These are phyloP conservation scores for Eupithecia tripunctaria DNA, from an alignment of 2,888 invertebrate species.

Conservation along the genomic window DNA sequence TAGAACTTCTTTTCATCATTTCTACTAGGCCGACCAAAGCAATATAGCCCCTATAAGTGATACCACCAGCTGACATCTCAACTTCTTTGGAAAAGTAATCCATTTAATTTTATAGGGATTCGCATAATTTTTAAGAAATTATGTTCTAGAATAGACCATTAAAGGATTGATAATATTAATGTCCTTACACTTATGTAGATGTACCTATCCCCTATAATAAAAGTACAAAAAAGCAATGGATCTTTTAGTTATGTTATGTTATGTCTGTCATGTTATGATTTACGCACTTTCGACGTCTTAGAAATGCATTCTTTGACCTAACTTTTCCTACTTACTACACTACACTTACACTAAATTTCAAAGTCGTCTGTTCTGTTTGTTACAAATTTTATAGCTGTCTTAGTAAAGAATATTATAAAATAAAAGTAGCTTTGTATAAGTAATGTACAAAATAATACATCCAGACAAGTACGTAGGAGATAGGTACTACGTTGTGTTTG, in stretches of 20 bases:
- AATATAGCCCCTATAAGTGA: background rate
- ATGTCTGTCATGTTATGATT: no score
- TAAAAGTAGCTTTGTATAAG: constrained; percentile 2
- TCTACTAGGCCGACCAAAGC: background rate
- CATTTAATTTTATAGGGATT: background rate
- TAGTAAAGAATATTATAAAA: background rate
- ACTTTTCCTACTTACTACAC: background rate
- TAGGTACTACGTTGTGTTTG: background rate
- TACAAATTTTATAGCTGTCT: constrained; percentile 1
- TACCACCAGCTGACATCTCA: constrained; percentile 8
- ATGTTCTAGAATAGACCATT: background rate
- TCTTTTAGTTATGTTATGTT: constrained; percentile 11
- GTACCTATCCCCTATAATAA: background rate
- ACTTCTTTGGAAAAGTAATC: background rate
- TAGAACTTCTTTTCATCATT: background rate
- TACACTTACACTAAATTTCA: background rate
- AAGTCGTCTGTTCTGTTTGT: background rate
- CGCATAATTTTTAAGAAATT: background rate
- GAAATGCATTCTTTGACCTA: background rate
- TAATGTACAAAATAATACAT: background rate
- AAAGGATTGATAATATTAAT: constrained; percentile 5
- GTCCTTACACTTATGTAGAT: background rate
- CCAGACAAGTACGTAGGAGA: background rate
- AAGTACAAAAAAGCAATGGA: background rate
- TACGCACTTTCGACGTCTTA: background rate